Conservation (phyloP, 2,113 vertebrate genomes). For the Sphaerodactylus townsendi region DNA sequence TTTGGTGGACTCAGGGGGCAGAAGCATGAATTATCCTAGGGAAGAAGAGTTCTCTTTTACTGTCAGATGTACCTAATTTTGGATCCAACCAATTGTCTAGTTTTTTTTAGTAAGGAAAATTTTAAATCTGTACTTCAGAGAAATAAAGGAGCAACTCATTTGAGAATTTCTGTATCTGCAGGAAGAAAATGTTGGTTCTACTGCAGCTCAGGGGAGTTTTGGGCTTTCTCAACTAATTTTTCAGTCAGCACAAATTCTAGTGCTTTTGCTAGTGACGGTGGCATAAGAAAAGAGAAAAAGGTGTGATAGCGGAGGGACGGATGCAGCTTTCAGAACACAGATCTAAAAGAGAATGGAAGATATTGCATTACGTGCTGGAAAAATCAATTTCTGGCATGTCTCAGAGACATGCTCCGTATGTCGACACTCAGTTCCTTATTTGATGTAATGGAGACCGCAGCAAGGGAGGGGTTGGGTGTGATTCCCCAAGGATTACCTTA, state of each 20-base stretch:
- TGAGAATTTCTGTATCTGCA: rapidly evolving
- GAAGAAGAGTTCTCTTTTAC: too few species aligned
- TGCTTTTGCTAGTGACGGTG: background rate
- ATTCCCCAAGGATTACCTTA: background rate
- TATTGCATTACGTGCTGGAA: background rate
- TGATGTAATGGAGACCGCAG: background rate
- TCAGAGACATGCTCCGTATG: background rate
- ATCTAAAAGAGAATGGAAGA: background rate
- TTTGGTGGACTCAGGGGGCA: too few species aligned
- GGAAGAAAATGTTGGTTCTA: background rate
- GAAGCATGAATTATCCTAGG: too few species aligned
- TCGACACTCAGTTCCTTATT: background rate
- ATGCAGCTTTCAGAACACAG: background rate
- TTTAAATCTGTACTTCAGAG: background rate
- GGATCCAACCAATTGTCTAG: background rate
- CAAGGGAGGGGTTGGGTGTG: background rate
- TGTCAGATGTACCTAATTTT: background rate
- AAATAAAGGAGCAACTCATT: background rate
- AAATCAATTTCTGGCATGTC: background rate
- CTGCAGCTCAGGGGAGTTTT: background rate
- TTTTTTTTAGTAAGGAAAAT: background rate
- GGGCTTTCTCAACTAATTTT: background rate
- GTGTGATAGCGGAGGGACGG: background rate
- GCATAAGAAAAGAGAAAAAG: background rate
- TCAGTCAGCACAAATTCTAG: background rate